Conservation (phyloP, 2,888 invertebrate genomes). For the Limnephilus auricula region DNA sequence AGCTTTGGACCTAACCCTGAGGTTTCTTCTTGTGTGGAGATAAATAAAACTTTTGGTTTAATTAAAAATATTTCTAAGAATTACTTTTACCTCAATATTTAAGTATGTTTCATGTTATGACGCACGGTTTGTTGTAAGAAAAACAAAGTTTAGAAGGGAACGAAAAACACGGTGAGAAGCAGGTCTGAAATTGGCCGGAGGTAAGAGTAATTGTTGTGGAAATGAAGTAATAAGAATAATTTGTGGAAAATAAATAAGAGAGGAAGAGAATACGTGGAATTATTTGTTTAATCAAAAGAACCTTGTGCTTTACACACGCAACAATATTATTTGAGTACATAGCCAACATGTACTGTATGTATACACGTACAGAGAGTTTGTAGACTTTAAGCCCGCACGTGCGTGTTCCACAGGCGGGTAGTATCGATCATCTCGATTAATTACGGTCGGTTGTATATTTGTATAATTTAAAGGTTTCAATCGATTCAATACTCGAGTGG, state of each 20-base stretch:
- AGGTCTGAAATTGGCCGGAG: not conserved
- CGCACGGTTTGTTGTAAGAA: not conserved
- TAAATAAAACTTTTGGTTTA: no score
- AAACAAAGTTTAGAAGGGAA: not conserved
- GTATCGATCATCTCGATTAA: not conserved
- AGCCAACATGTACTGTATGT: not conserved
- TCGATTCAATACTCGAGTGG: not conserved
- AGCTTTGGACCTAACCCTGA: no score
- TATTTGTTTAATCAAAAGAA: not conserved
- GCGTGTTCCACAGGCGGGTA: not conserved
- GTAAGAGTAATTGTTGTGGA: not conserved
- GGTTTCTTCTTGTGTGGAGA: no score
- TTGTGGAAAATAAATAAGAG: not conserved
- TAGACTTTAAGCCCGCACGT: not conserved
- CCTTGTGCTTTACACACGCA: not conserved
- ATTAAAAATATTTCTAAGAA: no score
- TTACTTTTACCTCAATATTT: not conserved
- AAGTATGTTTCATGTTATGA: not conserved
- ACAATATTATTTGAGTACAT: not conserved
- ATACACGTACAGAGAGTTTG: not conserved
- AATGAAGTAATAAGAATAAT: not conserved
- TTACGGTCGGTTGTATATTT: not conserved
- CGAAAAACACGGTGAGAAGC: not conserved
- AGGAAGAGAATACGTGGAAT: not conserved
- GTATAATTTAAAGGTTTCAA: not conserved